Evolutionary conservation across 2,797 vertebrate species (phyloP).

Genomic region (Myoxocephalus aenaeus): DNA sequence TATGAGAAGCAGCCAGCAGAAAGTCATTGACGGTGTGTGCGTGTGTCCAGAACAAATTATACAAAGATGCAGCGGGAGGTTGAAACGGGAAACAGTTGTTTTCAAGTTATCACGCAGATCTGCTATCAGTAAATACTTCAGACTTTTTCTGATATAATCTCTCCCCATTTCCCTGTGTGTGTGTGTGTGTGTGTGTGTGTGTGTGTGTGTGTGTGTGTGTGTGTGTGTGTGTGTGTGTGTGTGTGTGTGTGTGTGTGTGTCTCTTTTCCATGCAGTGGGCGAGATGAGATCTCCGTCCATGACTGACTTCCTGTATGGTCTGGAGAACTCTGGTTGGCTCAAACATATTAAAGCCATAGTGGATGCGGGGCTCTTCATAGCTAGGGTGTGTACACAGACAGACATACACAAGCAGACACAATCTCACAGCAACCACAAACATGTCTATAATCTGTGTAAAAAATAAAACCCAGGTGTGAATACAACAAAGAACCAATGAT

Average conservation of each 20-base stretch:
- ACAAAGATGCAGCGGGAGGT: not conserved
- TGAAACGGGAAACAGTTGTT: not conserved
- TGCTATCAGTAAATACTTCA: not conserved
- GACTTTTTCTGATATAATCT: not conserved
- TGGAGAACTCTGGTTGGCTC: constrained; percentile 96
- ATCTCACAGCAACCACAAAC: not conserved
- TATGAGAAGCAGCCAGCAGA: constrained; percentile 97
- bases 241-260: not conserved
- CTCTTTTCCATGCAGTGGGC: constrained; percentile 71
- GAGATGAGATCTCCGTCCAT: constrained; percentile 91
- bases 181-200: too few species aligned
- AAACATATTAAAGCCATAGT: constrained; percentile 96
- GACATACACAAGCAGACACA: not conserved
- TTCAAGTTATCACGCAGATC: not conserved
- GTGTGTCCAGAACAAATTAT: not conserved
- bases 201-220: too few species aligned
- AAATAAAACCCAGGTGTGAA: not conserved
- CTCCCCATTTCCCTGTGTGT: not conserved
- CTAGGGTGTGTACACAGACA: constrained; percentile 83
- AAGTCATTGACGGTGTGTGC: constrained; percentile 90
- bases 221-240: too few species aligned
- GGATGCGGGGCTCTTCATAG: constrained; percentile 94
- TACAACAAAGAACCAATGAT: not conserved
- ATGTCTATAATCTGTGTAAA: not conserved
- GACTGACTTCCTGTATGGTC: constrained; percentile 95